Evolutionary conservation across 2,113 vertebrate genomes (phyloP), one percentile per base, ranked within the genome.

Genomic region (Mormoops blainvillei): DNA sequence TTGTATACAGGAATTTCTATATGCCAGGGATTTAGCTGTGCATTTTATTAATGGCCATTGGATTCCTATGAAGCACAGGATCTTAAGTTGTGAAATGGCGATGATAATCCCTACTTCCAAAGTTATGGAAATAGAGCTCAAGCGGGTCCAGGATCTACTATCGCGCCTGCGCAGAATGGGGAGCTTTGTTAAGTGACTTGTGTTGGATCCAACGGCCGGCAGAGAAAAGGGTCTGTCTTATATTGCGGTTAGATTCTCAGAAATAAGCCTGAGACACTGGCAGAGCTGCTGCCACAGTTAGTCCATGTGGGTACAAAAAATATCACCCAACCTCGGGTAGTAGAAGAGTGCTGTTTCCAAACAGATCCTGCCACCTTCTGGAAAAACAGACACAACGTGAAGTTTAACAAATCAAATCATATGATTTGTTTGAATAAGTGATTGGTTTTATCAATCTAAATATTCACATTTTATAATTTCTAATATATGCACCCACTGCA

Each of bases 391-490:
- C 7, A 41, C 38, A 31, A 43, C 28, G 11, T 43, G 65, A 92
- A 43, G 28, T 52, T 94, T 56, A 85, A 9, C 33, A n/a, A 54
- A 45, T 54, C 31, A 82, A 31, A 52, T 90, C 38, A 52, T 20
- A 43, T 33, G 54, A 65, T 89, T 73, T 90, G 14, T 94, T 85
- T 81, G 58, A 28, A 28, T 12, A 82, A 91, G 43, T 28, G 71
- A 89, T 33, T 82, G 20, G 43, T 41, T 82, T 96, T 82, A 0
- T 73, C 81, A 90, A 83, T 86, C 18, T 52, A 61, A 88, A 91
- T 63, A 82, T 50, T 92, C 45, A 77, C 16, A 91, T 89, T 89
- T 95, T 93, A 3, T 73, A 56, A 63, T 96, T 89, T 78, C 65
- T 93, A 86, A 78, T 56, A 94, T 43, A 5, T 78, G 11, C 20